These are phyloP conservation scores for Trididemnum nubilum DNA, from an alignment of 23 tunicate genomes.

Conservation along the genomic window DNA sequence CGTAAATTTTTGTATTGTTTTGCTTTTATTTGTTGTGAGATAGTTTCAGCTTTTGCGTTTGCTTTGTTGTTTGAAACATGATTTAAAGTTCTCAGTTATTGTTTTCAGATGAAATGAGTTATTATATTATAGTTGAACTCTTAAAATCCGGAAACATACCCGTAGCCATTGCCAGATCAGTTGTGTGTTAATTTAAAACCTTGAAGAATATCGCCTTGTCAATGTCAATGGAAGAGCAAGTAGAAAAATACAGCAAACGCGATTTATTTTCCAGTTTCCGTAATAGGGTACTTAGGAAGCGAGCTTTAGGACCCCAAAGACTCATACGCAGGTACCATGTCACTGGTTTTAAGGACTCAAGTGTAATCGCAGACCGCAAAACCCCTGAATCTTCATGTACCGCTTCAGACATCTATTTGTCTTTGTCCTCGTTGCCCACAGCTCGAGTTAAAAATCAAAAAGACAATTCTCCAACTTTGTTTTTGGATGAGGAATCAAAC, in stretches of 20 bases:
- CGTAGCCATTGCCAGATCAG: too few relatives aligned
- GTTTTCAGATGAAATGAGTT: too few relatives aligned
- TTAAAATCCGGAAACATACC: too few relatives aligned
- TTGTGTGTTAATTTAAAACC: too few relatives aligned
- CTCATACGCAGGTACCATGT: neutral
- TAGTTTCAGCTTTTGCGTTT: too few relatives aligned
- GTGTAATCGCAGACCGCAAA: neutral
- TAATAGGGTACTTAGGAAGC: neutral
- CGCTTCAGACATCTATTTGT: neutral
- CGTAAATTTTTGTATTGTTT: too few relatives aligned
- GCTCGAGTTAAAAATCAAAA: neutral
- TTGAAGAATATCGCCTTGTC: too few relatives aligned
- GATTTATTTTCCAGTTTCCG: neutral
- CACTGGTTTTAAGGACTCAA: neutral
- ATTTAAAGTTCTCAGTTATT: too few relatives aligned
- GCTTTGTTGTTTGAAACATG: too few relatives aligned
- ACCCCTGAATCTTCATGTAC: neutral
- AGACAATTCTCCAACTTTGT: neutral
- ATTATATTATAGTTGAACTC: too few relatives aligned
- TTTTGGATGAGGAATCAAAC: neutral
- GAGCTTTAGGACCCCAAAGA: neutral
- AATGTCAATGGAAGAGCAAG: neutral
- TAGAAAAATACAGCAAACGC: neutral
- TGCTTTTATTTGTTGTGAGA: too few relatives aligned
- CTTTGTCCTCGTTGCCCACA: neutral